phyloP scores from a whole-genome alignment of 2,797 vertebrate genomes.

The Phalloptychus januarius region DNA sequence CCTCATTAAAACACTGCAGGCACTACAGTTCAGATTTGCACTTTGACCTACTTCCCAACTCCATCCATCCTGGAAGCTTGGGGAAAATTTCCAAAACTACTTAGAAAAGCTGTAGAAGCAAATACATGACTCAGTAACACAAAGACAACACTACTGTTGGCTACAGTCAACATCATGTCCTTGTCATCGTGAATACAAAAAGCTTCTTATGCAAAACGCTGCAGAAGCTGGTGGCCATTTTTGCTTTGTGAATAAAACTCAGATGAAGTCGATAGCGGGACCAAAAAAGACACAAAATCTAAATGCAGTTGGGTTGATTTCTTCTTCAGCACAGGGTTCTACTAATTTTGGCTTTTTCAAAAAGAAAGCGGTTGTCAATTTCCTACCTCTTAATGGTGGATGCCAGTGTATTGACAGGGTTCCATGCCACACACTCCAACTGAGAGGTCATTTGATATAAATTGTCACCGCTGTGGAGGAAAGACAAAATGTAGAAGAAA shows the following conservation, averaged over 20 bases:
- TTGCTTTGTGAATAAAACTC: neutral
- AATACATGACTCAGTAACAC: neutral
- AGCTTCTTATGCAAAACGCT: neutral
- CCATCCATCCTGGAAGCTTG: neutral
- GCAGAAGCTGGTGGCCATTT: neutral
- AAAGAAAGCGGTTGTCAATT: constrained; percentile 41
- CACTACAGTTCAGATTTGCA: neutral
- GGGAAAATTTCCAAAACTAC: neutral
- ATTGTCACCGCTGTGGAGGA: constrained; percentile 88
- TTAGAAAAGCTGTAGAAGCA: neutral
- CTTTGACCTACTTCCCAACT: neutral
- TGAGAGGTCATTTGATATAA: constrained; percentile 97
- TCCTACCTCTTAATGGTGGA: constrained; percentile 91
- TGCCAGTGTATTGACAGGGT: constrained; percentile 90
- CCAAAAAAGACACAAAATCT: neutral
- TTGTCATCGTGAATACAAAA: neutral
- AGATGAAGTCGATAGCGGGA: neutral
- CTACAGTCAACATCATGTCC: neutral
- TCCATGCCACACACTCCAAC: constrained; percentile 95
- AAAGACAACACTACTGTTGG: neutral
- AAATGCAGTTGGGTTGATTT: neutral
- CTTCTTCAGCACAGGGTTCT: neutral
- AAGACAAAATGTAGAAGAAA: constrained; percentile 71
- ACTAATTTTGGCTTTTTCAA: constrained; percentile 15
- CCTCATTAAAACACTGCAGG: neutral